Evolutionary conservation across 92 coral and sea anemone genomes (phyloP).

Genomic region (Bergia puertoricense): DNA sequence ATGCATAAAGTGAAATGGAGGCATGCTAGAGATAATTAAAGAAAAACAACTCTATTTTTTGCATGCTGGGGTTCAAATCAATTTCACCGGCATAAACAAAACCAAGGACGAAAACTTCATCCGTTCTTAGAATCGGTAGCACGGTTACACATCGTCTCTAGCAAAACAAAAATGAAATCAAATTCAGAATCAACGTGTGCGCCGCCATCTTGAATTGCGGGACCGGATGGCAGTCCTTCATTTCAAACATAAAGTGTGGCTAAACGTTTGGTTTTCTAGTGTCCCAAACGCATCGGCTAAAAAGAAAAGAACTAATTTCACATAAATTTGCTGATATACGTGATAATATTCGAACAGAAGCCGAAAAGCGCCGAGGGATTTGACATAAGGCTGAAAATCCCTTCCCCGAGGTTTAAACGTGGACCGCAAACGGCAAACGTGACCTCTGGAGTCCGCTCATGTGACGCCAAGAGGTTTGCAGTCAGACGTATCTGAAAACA

Average conservation of each 20-base stretch:
- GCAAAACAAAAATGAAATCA: slow-evolving; percentile 4
- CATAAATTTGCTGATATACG: not conserved
- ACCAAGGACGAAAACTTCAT: not conserved
- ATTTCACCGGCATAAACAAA: not conserved
- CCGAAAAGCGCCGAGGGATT: too few relatives aligned
- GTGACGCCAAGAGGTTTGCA: too few relatives aligned
- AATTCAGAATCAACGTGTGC: not conserved
- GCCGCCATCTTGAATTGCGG: slow-evolving; percentile 11
- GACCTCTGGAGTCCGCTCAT: too few relatives aligned
- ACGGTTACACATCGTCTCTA: not conserved
- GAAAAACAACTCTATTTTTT: too few relatives aligned
- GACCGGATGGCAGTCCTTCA: not conserved
- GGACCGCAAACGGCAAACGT: too few relatives aligned
- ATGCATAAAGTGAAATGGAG: too few relatives aligned
- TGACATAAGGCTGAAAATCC: too few relatives aligned
- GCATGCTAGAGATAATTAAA: too few relatives aligned
- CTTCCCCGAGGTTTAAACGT: too few relatives aligned
- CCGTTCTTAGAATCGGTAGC: not conserved
- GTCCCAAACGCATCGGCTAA: not conserved
- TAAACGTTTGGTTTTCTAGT: not conserved
- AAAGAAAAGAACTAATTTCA: not conserved
- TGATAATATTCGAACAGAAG: not conserved
- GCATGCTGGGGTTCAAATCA: too few relatives aligned
- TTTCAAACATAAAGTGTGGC: slow-evolving; percentile 3
- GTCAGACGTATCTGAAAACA: too few relatives aligned